Conservation (phyloP, 2,888 invertebrate species). For the Euzophera pinguis region DNA sequence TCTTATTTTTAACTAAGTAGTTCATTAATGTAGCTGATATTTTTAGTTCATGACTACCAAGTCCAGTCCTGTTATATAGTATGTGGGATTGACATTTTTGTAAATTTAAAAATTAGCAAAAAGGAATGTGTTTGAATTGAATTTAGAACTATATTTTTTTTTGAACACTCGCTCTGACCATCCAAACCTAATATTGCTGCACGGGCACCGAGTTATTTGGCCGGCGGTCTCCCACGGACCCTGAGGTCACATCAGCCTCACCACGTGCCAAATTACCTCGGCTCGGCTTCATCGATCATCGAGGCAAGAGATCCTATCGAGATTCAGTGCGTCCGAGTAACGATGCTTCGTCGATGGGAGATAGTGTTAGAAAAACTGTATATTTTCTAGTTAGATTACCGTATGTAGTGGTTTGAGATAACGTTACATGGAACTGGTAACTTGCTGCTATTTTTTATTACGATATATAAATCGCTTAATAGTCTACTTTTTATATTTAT, state of each 20-base stretch:
- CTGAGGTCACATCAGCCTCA: slow-evolving; percentile 3
- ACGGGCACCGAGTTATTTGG: neutral
- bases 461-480: no score
- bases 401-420: neutral
- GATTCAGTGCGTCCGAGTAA: slow-evolving; percentile 5
- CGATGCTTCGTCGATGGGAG: slow-evolving; percentile 5
- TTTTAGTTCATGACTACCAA: no score
- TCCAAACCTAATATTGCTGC: neutral
- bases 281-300: slow-evolving; percentile 15
- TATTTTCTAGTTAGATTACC: slow-evolving; percentile 4
- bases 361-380: slow-evolving; percentile 9
- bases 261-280: slow-evolving; percentile 17
- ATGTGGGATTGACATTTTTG: no score
- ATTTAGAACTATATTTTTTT: neutral
- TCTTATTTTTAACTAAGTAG: no score
- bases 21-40: no score
- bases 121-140: no score
- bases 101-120: no score
- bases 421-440: neutral
- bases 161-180: neutral
- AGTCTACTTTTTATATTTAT: no score
- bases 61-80: no score
- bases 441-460: neutral
- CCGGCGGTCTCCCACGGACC: slow-evolving; percentile 6
- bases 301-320: slow-evolving; percentile 4